Conservation (phyloP, 37 sponge, comb jelly and placozoan species). For the Halichondria panicea region DNA sequence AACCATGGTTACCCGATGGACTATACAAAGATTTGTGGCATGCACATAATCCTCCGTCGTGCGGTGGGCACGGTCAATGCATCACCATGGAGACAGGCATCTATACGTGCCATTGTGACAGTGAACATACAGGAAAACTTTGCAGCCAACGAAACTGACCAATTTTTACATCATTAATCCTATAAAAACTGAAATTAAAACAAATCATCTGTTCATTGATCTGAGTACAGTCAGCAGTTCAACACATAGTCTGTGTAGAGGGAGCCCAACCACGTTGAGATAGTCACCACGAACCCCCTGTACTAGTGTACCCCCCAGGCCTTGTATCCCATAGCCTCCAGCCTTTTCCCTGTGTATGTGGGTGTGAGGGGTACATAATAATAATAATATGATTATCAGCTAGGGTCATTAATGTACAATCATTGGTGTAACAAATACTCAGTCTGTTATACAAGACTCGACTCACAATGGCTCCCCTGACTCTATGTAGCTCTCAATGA, state of each 20-base stretch:
- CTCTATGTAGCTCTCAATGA: slow-evolving; percentile 66
- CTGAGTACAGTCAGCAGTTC: slow-evolving; percentile 58
- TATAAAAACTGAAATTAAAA: not conserved
- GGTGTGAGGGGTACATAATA: not conserved
- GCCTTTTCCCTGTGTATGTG: slow-evolving; percentile 80
- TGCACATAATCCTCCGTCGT: slow-evolving; percentile 13
- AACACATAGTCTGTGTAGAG: slow-evolving; percentile 68
- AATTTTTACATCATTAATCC: not conserved
- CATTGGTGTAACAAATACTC: not conserved
- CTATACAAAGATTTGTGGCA: slow-evolving; percentile 55
- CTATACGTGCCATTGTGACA: slow-evolving; percentile 23
- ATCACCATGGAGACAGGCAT: not conserved
- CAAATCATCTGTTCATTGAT: too few species aligned
- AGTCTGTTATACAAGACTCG: not conserved
- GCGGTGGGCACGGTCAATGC: slow-evolving; percentile 43
- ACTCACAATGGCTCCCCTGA: slow-evolving; percentile 88
- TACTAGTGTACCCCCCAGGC: slow-evolving; percentile 83
- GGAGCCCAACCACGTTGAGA: slow-evolving; percentile 93
- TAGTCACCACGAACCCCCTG: slow-evolving; percentile 80
- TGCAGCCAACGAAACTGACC: too few species aligned
- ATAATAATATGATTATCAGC: not conserved
- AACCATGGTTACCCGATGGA: slow-evolving; percentile 77
- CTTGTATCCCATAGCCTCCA: slow-evolving; percentile 91
- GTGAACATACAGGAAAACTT: too few species aligned
- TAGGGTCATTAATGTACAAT: not conserved